These are phyloP conservation scores for Bombus waltoni DNA, from an alignment of 1,140 invertebrate genomes.

Conservation along the genomic window DNA sequence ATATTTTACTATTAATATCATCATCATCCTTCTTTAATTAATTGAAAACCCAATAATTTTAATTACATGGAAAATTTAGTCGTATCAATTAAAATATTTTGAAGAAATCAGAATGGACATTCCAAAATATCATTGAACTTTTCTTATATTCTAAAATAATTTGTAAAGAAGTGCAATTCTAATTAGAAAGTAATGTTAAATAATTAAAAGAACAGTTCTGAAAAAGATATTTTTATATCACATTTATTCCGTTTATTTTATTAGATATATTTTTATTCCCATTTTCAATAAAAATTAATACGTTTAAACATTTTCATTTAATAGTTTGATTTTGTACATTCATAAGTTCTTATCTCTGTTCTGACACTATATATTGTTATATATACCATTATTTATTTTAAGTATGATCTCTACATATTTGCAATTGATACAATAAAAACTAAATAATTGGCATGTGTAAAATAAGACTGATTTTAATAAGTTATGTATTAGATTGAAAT, in stretches of 20 bases:
- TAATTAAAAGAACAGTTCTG: not conserved
- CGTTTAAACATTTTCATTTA: not conserved
- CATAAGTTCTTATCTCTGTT: not conserved
- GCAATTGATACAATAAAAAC: conserved; percentile 36
- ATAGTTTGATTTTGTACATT: not conserved
- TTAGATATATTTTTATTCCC: not conserved
- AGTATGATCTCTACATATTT: conserved; percentile 1
- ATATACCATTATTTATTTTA: conserved; percentile 36
- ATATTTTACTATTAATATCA: not conserved
- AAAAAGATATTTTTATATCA: not conserved
- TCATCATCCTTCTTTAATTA: not conserved
- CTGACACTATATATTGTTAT: not conserved
- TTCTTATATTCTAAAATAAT: not conserved
- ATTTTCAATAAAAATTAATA: not conserved
- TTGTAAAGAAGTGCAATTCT: not conserved
- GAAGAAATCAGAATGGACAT: not conserved
- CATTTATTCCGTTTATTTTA: not conserved
- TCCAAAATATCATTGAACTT: not conserved
- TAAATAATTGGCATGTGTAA: conserved; percentile 53
- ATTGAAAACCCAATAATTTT: not conserved
- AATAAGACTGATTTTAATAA: conserved; percentile 66
- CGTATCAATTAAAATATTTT: not conserved
- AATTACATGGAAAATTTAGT: not conserved
- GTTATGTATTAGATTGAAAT: conserved; percentile 43
- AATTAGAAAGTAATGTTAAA: not conserved